These are phyloP conservation scores for Ophion obscuratus DNA, from an alignment of 2,888 invertebrate genomes.

Conservation along the genomic window DNA sequence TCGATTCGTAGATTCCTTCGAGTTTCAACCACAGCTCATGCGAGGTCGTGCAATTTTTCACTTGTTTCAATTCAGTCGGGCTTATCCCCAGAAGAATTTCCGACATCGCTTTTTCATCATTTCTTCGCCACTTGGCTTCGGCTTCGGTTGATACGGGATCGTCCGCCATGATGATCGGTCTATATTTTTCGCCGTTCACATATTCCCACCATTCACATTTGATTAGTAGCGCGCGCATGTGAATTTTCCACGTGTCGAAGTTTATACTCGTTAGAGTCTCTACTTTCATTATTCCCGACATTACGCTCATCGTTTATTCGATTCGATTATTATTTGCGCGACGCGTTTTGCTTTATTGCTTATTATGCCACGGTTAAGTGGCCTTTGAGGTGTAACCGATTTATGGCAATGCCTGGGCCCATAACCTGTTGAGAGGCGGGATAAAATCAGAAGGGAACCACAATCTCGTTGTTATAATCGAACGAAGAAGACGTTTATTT, in stretches of 20 bases:
- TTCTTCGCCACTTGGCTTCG: conserved; percentile 4
- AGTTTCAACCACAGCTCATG: background rate
- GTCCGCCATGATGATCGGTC: conserved; percentile 11
- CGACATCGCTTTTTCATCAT: conserved; percentile 8
- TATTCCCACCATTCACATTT: conserved; percentile 55
- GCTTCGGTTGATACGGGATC: conserved; percentile 1
- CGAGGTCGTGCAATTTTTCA: background rate
- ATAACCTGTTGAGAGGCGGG: too few relatives aligned
- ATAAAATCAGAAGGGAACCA: background rate
- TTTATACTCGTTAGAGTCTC: background rate
- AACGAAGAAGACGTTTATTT: background rate
- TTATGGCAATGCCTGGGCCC: too few relatives aligned
- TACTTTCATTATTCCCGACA: too few relatives aligned
- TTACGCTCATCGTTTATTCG: too few relatives aligned
- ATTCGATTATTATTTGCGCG: too few relatives aligned
- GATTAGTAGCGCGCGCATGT: conserved; percentile 41
- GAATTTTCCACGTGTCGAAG: conserved; percentile 46
- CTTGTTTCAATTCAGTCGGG: background rate
- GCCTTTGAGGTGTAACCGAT: too few relatives aligned
- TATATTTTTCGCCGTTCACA: conserved; percentile 44
- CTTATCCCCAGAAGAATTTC: background rate
- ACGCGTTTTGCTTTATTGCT: too few relatives aligned
- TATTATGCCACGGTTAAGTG: too few relatives aligned
- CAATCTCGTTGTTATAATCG: background rate
- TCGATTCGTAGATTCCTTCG: background rate